Evolutionary conservation across 2,113 vertebrate genomes (phyloP), one percentile per base, ranked within the genome.

Genomic region (Cololabis saira): DNA sequence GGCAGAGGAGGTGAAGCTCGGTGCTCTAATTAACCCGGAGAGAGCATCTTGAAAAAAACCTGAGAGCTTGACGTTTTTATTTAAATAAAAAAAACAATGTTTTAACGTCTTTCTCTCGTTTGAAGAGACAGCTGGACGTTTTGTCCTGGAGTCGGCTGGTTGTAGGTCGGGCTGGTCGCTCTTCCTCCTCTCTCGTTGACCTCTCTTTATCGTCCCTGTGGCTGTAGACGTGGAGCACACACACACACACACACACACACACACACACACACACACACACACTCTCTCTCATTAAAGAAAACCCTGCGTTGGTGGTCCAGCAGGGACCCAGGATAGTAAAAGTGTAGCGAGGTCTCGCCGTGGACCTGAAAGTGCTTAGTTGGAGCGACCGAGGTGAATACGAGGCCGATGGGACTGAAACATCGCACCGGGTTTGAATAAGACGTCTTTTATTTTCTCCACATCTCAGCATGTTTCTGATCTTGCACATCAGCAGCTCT

Each of bases 21-120:
- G 47, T 69, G 68, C 63, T 71, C 51, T 92, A 92, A 92, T 92
- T 90, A 91, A 90, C 87, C 90, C 89, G 12, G 50, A 49, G 87
- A 86, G 90, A 89, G 82, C 61, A 65, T 55, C 55, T 56, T 1
- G 0, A 66, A 59, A 80, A 83, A 87, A n/a, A 86, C 71, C 74
- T 72, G 68, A 82, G 61, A 51, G 63, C 75, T 67, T 65, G 18
- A 56, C 52, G 33, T 18, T 61, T 3, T 71, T 64, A 64, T 61
- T 24, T 54, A n/a, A n/a, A n/a, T n/a, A n/a, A 27, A 27, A 27
- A 27, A 27, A 27, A 27, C 2, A 27, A 27, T 27, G 24, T 27
- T n/a, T n/a, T 47, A 30, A 19, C 13, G 24, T 62, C 72, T 76
- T 58, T 77, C 56, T 67, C 83, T 77, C n/a, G n/a, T 90, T 89